Evolutionary conservation across 2,113 vertebrate genomes (phyloP), one percentile per base, ranked within the genome.

Genomic region (Nanorana parkeri): DNA sequence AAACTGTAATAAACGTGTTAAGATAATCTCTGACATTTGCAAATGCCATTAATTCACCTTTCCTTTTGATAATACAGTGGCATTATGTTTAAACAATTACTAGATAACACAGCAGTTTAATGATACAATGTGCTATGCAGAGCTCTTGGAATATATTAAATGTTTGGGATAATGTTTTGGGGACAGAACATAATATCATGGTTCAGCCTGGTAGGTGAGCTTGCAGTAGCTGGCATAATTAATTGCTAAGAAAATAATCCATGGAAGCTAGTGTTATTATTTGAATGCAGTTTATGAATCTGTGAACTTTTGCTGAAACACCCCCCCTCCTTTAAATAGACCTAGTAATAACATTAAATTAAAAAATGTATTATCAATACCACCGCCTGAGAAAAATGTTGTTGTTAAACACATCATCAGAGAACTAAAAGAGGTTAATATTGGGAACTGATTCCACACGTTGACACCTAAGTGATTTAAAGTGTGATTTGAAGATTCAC

Each of bases 1-100:
- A 94, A 94, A 93, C 92, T 94, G 91, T 93, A 95, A 95, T 95
- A 94, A 94, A 95, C 94, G 92, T 92, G 93, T 94, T 94, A 93
- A 94, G 94, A 94, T 94, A 95, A 94, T 94, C 93, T 93, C 93
- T 95, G 95, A 95, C 95, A 95, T 96, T 95, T 95, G 90, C 90
- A 94, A 95, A 95, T 95, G 94, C 92, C 94, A 95, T 93, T 92
- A 92, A 91, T 92, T 96, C 94, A 95, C 95, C 94, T 94, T 95
- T 93, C 90, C 89, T 92, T 94, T 92, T 93, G 93, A 94, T 92
- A 92, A 90, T 91, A 91, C 90, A 87, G 81, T 90, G 91, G 92
- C 92, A 91, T 93, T 93, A 93, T 93, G 92, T 93, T 95, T 93
- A 94, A 94, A 94, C 94, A 93, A 94, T 94, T 94, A 95, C 92